Base-by-base conservation (phyloP, 1,140 invertebrate genomes). In the Chrysopa pallens region DNA sequence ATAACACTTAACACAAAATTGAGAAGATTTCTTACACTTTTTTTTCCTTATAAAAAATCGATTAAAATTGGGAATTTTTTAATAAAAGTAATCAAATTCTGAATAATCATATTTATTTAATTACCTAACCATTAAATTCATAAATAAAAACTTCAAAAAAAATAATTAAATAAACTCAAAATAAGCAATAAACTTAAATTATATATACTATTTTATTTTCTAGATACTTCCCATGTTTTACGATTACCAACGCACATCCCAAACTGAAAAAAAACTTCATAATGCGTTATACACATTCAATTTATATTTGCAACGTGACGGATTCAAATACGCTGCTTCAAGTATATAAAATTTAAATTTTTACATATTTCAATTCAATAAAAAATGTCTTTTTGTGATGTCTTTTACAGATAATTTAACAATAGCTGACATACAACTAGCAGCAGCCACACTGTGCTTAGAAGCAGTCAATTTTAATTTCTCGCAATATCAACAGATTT, bases 221-320 rank as follows among this genome's bases (percentile, higher is more conserved):
- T 48, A 80, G 77, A 62, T 80, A 64, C 70, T 69, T 0, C 80
- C 80, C 31, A 77, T 81, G 51, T 81, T 80, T 53, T 84, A 74
- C 48, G 77, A 74, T 54, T 81, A 80, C 48, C 52, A 76, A 53
- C 65, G 75, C 45, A 80, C 73, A 1, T 66, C 73, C 1, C 57
- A 74, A 29, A 65, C 68, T 15, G 50, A 76, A 23, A 81, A 79
- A 52, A 79, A 75, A 57, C 61, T 74, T 0, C 62, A 76, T 47
- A 74, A 78, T 36, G 72, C 69, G 0, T 50, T 84, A 12, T 65
- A 72, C 15, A 67, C 74, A 5, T 80, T 82, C 40, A 74, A 83
- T 46, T 76, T 68, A 0, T 80, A 81, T 54, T 56, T 83, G 39
- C 53, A 67, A 48, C 62, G 65, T 12, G 54, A 60, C 28, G 72